phyloP scores from a whole-genome alignment of 1,140 invertebrate genomes.

The Polyergus mexicanus region DNA sequence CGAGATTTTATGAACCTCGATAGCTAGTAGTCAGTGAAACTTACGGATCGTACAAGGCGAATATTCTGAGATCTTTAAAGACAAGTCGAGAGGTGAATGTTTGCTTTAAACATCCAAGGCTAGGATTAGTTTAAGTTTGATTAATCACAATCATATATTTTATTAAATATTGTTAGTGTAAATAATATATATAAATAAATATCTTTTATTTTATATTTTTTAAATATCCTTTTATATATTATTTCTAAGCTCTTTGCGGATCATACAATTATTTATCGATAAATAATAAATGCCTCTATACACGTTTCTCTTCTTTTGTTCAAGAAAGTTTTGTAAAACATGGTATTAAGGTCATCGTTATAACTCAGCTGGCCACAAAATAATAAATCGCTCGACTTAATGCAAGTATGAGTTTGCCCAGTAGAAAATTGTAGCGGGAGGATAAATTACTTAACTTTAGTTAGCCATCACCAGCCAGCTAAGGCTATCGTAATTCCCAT shows the following conservation, averaged over 20 bases:
- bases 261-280: slow-evolving; percentile 14
- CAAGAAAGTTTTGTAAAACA: slow-evolving; percentile 17
- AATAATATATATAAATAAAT: neutral
- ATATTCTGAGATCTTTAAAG: slow-evolving; percentile 56
- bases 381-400: slow-evolving; percentile 53
- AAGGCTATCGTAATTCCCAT: slow-evolving; percentile 65
- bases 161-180: neutral
- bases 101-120: slow-evolving; percentile 25
- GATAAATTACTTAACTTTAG: slow-evolving; percentile 65
- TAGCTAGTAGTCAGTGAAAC: slow-evolving; percentile 66
- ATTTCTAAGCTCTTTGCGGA: neutral
- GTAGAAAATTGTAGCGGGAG: slow-evolving; percentile 55
- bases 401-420: slow-evolving; percentile 13
- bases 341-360: slow-evolving; percentile 36
- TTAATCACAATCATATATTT: neutral
- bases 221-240: neutral
- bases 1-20: slow-evolving; percentile 73
- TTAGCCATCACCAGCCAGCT: slow-evolving; percentile 28
- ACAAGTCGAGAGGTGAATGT: slow-evolving; percentile 26
- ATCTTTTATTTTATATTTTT: neutral
- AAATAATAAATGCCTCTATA: neutral
- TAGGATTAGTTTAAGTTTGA: slow-evolving; percentile 3
- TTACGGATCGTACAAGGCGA: slow-evolving; percentile 57
- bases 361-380: neutral
- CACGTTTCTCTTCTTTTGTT: neutral